Conservation (phyloP, 2,797 vertebrate species). For the Malurus leucopterus region DNA sequence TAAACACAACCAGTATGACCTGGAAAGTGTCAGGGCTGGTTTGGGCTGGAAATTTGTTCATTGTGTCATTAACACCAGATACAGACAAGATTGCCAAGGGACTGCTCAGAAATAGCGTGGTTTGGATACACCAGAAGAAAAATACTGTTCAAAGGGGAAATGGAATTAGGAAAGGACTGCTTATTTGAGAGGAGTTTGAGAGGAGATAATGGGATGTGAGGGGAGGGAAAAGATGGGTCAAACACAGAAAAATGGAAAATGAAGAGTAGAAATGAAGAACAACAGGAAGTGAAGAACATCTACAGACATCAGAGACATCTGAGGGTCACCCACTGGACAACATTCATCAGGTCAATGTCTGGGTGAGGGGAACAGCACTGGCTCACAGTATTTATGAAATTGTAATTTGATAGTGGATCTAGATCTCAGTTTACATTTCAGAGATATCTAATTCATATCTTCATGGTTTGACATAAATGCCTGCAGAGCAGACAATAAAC, state of each 20-base stretch:
- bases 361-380: rapidly evolving
- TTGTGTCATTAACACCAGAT: rapidly evolving
- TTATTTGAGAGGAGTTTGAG: neutral
- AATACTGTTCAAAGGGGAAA: neutral
- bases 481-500: neutral
- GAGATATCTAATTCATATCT: neutral
- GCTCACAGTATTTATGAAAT: rapidly evolving
- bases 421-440: neutral
- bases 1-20: neutral
- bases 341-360: neutral
- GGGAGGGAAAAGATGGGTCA: neutral
- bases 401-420: neutral
- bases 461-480: neutral
- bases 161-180: neutral
- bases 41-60: neutral
- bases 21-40: neutral
- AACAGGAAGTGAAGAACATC: neutral
- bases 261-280: neutral
- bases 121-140: neutral
- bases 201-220: neutral
- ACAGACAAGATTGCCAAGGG: neutral
- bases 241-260: neutral
- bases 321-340: neutral
- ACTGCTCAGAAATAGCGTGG: neutral
- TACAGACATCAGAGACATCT: neutral